Evolutionary conservation across 2,797 vertebrate genomes (phyloP), one percentile per base, ranked within the genome.

Genomic region (Sarcophilus harrisii): DNA sequence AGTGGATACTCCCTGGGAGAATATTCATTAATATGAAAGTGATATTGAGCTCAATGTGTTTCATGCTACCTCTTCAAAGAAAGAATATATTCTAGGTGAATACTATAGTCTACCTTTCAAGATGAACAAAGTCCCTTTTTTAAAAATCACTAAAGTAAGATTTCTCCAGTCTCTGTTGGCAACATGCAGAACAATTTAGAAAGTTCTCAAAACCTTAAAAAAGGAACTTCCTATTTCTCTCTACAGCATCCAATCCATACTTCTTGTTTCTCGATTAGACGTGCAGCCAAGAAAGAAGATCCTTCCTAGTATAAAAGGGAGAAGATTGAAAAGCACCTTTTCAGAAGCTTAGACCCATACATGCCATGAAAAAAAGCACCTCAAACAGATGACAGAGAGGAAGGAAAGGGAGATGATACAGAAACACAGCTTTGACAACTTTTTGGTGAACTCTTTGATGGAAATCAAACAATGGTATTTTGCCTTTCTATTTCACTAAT

Each of bases 381-480:
- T 94, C 92, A 94, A 28, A 90, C 29, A 62, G 27, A 49, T 58
- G 91, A 14, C 30, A 92, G 45, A 90, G 28, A 96, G 38, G 29
- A 94, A 92, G 16, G 90, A 11, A 59, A 94, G 30, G 52, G 62
- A 60, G 91, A 94, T 90, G 58, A 93, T 12, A 90, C 87, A 92
- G 94, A 91, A 38, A 18, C 57, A 92, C 1, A 13, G 4, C 73
- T 92, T 96, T 96, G 91, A 73, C 32, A 92, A 92, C 16, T 92
- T 58, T 52, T 58, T 92, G 59, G 92, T 91, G 45, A 95, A 93
- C 93, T 96, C 38, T 91, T 97, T 92, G 66, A 94, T 55, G 66
- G 95, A 90, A 96, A 97, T 92, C 94, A 95, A 95, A 95, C 97
- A 95, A 97, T 91, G 94, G 89, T 96, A 92, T 92, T 95, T 91